These are phyloP conservation scores for Excalfactoria chinensis DNA, from an alignment of 2,113 vertebrate species.

Conservation along the genomic window DNA sequence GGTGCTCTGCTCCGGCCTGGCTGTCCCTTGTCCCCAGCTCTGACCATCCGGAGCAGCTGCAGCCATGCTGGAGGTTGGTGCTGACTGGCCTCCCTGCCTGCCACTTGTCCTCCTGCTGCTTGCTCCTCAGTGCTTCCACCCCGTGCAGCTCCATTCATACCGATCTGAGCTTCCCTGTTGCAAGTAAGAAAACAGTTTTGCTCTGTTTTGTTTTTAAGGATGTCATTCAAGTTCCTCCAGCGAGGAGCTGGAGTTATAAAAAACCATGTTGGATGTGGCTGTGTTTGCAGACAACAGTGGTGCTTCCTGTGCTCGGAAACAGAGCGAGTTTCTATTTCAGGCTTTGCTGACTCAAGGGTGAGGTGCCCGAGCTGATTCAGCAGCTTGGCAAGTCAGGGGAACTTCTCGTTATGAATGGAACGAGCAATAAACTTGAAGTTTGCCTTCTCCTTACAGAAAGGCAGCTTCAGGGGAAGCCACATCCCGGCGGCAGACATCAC, in stretches of 20 bases:
- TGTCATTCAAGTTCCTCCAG: background rate
- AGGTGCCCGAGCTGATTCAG: conserved; percentile 60
- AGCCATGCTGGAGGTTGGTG: background rate
- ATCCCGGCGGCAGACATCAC: conserved; percentile 7
- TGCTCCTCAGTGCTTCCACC: background rate
- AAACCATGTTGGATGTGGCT: background rate
- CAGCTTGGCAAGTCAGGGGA: conserved; percentile 44
- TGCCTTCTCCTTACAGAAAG: conserved; percentile 17
- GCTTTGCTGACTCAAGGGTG: conserved; percentile 66
- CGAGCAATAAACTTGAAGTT: conserved; percentile 23
- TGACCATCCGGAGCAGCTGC: background rate
- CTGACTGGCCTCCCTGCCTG: background rate
- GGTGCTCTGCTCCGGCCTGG: background rate
- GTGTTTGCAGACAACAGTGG: background rate
- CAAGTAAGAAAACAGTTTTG: background rate
- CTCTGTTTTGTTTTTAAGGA: background rate
- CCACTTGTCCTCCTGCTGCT: background rate
- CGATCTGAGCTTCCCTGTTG: background rate
- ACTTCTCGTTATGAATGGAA: conserved; percentile 49
- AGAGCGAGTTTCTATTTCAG: conserved; percentile 52
- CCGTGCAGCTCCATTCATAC: background rate
- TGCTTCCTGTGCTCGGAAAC: conserved; percentile 32
- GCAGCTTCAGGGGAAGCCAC: conserved; percentile 22
- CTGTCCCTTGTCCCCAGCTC: background rate
- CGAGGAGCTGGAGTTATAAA: accelerated